These are phyloP conservation scores for Hyposmocoma kahamanoa DNA, from an alignment of 1,140 invertebrate species.

Conservation along the genomic window DNA sequence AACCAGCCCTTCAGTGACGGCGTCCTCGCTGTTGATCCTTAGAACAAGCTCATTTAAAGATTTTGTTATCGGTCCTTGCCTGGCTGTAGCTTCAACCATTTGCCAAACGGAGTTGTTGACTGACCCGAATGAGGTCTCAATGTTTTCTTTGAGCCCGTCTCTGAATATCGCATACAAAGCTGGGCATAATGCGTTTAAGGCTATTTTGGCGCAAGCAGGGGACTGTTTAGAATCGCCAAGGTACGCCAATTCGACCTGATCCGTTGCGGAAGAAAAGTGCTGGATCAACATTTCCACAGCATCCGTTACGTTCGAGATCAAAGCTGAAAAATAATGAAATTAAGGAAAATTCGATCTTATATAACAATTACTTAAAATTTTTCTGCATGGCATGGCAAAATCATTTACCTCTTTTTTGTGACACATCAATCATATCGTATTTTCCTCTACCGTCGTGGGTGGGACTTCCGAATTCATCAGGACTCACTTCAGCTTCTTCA, in stretches of 20 bases:
- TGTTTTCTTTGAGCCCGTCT: conserved; percentile 85
- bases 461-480: conserved; percentile 74
- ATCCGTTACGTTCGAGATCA: conserved; percentile 79
- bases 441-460: conserved; percentile 57
- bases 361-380: neutral
- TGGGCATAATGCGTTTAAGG: conserved; percentile 84
- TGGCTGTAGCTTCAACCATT: conserved; percentile 89
- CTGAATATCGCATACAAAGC: conserved; percentile 88
- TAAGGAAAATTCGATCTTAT: neutral
- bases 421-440: conserved; percentile 65
- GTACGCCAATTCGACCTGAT: conserved; percentile 73
- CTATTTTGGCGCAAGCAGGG: conserved; percentile 80
- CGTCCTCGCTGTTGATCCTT: conserved; percentile 88
- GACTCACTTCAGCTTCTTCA: conserved; percentile 76
- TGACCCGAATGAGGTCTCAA: conserved; percentile 90
- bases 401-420: conserved; percentile 67
- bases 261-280: conserved; percentile 74
- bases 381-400: neutral
- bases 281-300: conserved; percentile 79
- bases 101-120: conserved; percentile 93
- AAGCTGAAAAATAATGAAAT: conserved; percentile 56
- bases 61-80: conserved; percentile 88
- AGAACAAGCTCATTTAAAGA: conserved; percentile 90
- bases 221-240: conserved; percentile 74
- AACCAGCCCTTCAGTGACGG: conserved; percentile 87